These are phyloP conservation scores for Anhinga rufa DNA, from an alignment of 2,113 vertebrate species.

Conservation along the genomic window DNA sequence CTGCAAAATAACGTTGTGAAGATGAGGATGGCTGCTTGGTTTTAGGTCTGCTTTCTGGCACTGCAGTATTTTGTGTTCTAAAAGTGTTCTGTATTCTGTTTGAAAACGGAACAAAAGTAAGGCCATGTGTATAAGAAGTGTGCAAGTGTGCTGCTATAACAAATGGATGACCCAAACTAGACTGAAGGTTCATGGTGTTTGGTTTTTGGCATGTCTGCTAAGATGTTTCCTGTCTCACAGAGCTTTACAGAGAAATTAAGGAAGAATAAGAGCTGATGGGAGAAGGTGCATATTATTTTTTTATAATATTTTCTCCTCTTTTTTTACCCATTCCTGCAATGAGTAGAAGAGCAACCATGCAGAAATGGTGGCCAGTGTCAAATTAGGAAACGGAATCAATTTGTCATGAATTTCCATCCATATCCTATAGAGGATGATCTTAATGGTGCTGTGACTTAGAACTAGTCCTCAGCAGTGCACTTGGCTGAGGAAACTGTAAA, in stretches of 20 bases:
- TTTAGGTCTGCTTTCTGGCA: background rate
- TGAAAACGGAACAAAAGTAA: background rate
- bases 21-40: background rate
- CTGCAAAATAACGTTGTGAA: background rate
- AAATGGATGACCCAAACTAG: background rate
- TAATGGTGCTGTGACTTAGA: background rate
- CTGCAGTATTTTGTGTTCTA: background rate
- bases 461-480: background rate
- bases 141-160: background rate
- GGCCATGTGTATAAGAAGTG: background rate
- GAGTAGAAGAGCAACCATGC: background rate
- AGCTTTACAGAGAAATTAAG: background rate
- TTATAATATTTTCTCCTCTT: background rate
- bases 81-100: background rate
- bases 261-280: background rate
- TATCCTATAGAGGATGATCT: background rate
- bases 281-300: background rate
- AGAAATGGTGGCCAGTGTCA: background rate
- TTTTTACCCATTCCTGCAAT: background rate
- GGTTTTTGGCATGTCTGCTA: background rate
- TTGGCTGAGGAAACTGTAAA: background rate
- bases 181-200: background rate
- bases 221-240: background rate
- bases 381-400: background rate
- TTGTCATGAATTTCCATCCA: background rate